These are phyloP conservation scores for Sanderia malayensis DNA, from an alignment of 30 jellyfish, hydroid and myxozoan species.

Conservation along the genomic window DNA sequence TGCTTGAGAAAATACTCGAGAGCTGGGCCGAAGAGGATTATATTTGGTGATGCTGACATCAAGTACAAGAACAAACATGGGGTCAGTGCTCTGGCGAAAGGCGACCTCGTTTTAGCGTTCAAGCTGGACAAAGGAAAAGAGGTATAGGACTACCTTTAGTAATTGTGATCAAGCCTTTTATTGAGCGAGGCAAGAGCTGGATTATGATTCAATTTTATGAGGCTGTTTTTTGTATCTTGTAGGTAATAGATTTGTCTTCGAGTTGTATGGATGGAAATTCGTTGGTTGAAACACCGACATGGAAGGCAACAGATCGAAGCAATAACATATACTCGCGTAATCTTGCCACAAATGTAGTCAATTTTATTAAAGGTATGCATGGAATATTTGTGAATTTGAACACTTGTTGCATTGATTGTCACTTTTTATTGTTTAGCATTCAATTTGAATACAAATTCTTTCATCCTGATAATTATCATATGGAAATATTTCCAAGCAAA, in stretches of 20 bases:
- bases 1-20: conserved; percentile 15
- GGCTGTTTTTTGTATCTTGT: background rate
- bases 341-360: conserved; percentile 15
- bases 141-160: too few relatives aligned
- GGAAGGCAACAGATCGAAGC: conserved; percentile 48
- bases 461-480: too few relatives aligned
- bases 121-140: conserved; percentile 45
- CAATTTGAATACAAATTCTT: too few relatives aligned
- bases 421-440: too few relatives aligned
- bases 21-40: conserved; percentile 17
- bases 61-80: conserved; percentile 29
- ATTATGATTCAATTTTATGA: too few relatives aligned
- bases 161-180: too few relatives aligned
- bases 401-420: too few relatives aligned
- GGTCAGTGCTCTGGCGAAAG: conserved; percentile 49
- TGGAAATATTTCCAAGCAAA: too few relatives aligned
- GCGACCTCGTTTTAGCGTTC: conserved; percentile 49
- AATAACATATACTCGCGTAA: conserved; percentile 7
- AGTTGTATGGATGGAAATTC: conserved; percentile 78
- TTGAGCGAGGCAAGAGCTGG: too few relatives aligned
- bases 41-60: conserved; percentile 61
- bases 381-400: too few relatives aligned
- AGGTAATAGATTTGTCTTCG: conserved; percentile 25
- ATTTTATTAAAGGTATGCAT: conserved; percentile 20
- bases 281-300: conserved; percentile 65